phyloP scores from a whole-genome alignment of 2,113 vertebrate species.

The Erpornis zantholeuca region DNA sequence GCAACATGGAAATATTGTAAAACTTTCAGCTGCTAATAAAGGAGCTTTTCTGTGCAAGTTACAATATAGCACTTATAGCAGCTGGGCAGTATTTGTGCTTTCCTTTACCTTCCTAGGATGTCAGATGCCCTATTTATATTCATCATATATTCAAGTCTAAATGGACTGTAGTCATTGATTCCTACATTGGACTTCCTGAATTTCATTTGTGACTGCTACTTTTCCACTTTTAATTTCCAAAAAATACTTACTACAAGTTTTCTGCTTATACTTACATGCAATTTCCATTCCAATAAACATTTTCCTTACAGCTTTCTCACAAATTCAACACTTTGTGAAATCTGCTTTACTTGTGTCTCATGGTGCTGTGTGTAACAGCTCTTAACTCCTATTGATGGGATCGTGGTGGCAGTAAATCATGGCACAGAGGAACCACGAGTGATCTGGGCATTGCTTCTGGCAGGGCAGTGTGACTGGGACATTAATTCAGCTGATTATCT shows the following conservation, averaged over 20 bases:
- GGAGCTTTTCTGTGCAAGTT: not conserved
- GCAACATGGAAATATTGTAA: not conserved
- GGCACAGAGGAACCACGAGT: not conserved
- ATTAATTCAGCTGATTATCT: not conserved
- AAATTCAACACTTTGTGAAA: not conserved
- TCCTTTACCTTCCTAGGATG: not conserved
- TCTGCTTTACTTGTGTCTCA: not conserved
- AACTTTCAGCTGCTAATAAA: not conserved
- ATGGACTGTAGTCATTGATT: not conserved
- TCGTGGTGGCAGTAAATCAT: not conserved
- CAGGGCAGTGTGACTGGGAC: not conserved
- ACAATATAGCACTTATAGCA: not conserved
- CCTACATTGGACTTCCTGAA: not conserved
- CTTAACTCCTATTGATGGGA: not conserved
- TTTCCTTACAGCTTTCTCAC: slow-evolving; percentile 4
- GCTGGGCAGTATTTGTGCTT: not conserved
- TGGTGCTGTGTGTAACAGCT: fast-evolving
- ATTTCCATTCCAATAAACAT: slow-evolving; percentile 32
- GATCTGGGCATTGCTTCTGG: not conserved
- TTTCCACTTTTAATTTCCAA: slow-evolving; percentile 39
- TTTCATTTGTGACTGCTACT: slow-evolving; percentile 35
- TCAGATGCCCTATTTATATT: not conserved
- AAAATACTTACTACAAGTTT: not conserved
- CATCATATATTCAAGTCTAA: not conserved
- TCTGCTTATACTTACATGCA: slow-evolving; percentile 10